These are phyloP conservation scores for Molothrus ater DNA, from an alignment of 2,797 vertebrate species.

Conservation along the genomic window DNA sequence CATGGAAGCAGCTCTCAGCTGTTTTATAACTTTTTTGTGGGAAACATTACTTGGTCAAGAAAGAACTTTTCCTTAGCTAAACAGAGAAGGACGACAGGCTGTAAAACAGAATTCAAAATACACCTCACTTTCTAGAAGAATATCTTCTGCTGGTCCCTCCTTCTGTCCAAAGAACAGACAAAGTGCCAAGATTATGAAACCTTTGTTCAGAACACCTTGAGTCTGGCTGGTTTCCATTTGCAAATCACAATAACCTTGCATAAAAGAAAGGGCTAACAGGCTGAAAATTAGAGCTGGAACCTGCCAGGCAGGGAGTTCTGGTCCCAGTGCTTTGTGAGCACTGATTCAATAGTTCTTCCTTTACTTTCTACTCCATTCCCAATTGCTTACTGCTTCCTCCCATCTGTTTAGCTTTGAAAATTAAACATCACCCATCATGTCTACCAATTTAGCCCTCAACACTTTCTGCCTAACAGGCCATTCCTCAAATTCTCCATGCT, in stretches of 20 bases:
- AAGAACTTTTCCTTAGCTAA: neutral
- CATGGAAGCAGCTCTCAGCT: neutral
- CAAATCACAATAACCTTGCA: neutral
- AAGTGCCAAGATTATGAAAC: neutral
- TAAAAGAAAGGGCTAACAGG: neutral
- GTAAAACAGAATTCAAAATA: neutral
- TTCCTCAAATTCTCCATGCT: neutral
- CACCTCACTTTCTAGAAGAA: neutral
- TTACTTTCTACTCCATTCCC: neutral
- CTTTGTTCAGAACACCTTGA: neutral
- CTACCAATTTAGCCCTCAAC: neutral
- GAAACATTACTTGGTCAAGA: neutral
- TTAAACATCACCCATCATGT: neutral
- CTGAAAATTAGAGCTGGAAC: neutral
- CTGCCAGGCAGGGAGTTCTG: neutral
- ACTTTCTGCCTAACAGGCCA: neutral
- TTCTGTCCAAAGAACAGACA: neutral
- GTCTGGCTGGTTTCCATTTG: neutral
- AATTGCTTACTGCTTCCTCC: neutral
- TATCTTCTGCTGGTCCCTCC: neutral
- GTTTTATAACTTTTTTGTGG: neutral
- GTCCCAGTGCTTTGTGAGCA: neutral
- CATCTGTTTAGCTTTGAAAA: neutral
- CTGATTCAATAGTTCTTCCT: neutral
- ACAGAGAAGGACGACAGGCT: neutral